These are phyloP conservation scores for Phrynocephalus versicolor DNA, from an alignment of 2,113 vertebrate species.

Conservation along the genomic window DNA sequence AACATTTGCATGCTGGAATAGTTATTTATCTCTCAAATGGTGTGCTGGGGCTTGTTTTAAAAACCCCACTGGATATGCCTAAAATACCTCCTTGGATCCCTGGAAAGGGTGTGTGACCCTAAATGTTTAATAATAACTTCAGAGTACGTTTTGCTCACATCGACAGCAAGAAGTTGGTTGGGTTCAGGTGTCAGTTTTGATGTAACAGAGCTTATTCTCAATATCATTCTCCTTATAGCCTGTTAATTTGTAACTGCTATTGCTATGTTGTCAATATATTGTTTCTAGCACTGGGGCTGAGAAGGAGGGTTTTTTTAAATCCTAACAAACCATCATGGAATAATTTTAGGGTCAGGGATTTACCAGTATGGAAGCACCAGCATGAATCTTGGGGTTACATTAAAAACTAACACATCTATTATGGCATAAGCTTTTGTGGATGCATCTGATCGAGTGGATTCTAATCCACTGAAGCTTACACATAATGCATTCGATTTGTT, in stretches of 20 bases:
- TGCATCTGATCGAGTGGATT: neutral
- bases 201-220: neutral
- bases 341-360: neutral
- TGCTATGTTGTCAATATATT: neutral
- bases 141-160: neutral
- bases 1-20: neutral
- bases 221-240: constrained; percentile 12
- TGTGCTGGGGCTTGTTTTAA: too few relatives aligned
- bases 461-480: neutral
- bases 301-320: constrained; percentile 10
- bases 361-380: neutral
- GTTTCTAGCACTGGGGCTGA: constrained; percentile 18
- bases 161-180: neutral
- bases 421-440: neutral
- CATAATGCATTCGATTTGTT: neutral
- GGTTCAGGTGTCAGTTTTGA: neutral
- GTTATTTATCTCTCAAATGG: neutral
- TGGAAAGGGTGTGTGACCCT: neutral
- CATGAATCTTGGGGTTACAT: neutral
- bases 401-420: neutral
- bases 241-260: constrained; percentile 14
- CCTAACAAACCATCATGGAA: constrained; percentile 5
- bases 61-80: neutral
- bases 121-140: neutral
- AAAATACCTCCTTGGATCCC: neutral